Percentiles rank a stretch among this genome's conserved stretches.
These are phyloP conservation scores for Carabus problematicus DNA, from an alignment of 2,888 invertebrate species.

Conservation along the genomic window DNA sequence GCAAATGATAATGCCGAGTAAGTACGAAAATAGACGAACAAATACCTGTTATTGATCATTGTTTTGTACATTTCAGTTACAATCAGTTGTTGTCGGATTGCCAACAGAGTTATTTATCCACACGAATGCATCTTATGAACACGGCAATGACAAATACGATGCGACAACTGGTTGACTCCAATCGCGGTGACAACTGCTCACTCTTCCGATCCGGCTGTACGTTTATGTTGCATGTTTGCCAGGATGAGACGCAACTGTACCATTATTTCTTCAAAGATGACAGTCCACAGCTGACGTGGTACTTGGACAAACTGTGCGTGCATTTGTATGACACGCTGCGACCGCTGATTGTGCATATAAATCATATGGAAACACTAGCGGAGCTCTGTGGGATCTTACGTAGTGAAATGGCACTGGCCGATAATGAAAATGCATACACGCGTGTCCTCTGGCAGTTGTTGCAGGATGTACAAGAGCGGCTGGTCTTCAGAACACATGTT, in stretches of 20 bases:
- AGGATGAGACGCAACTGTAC: conserved; percentile 87
- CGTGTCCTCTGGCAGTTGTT: conserved; percentile 68
- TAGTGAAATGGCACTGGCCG: conserved; percentile 91
- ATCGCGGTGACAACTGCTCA: conserved; percentile 80
- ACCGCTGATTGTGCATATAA: conserved; percentile 94
- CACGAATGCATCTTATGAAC: conserved; percentile 71
- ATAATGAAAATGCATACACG: conserved; percentile 68
- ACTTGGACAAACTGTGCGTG: conserved; percentile 84
- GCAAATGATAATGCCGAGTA: conserved; percentile 77
- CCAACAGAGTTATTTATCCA: conserved; percentile 81
- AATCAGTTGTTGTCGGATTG: conserved; percentile 77
- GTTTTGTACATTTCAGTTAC: conserved; percentile 62
- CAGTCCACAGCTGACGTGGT: conserved; percentile 18
- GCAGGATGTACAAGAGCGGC: conserved; percentile 94
- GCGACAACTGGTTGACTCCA: conserved; percentile 67
- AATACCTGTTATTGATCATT: conserved; percentile 12
- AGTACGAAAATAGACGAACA: conserved; percentile 53
- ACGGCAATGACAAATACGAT: conserved; percentile 76
- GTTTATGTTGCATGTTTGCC: conserved; percentile 89
- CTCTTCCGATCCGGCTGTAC: conserved; percentile 87
- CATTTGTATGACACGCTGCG: conserved; percentile 90
- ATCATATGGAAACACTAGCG: conserved; percentile 95
- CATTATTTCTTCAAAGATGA: conserved; percentile 35
- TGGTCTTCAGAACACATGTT: conserved; percentile 94
- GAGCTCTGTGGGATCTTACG: conserved; percentile 94